phyloP scores from a whole-genome alignment of 2,113 vertebrate species.

The Poecilia latipinna region DNA sequence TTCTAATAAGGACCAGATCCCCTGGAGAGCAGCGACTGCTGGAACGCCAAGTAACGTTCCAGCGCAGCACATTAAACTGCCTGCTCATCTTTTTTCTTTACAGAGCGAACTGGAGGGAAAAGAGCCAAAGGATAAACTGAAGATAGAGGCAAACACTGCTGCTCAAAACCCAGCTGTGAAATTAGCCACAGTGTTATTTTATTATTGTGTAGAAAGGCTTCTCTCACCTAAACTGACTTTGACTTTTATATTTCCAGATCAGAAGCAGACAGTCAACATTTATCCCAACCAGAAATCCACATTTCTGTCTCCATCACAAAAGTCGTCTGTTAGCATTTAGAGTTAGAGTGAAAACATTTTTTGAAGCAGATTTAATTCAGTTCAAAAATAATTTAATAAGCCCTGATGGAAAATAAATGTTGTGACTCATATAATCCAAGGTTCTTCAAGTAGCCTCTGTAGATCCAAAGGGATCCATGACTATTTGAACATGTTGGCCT shows the following conservation, averaged over 20 bases:
- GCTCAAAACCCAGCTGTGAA: neutral
- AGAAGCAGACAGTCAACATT: neutral
- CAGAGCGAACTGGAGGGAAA: conserved; percentile 36
- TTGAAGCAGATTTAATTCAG: neutral
- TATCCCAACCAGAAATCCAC: neutral
- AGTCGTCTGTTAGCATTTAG: neutral
- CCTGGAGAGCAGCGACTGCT: neutral
- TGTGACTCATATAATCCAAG: no score
- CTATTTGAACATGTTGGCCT: no score
- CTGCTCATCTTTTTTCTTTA: conserved; percentile 36
- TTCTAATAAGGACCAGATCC: conserved; percentile 58
- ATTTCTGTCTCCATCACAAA: neutral
- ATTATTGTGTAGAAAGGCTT: neutral
- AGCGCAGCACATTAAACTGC: conserved; percentile 17
- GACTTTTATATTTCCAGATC: neutral
- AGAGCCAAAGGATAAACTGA: conserved; percentile 19
- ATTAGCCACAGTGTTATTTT: neutral
- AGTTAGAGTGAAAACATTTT: neutral
- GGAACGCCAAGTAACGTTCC: conserved; percentile 32
- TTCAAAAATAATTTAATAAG: neutral
- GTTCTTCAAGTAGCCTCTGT: no score
- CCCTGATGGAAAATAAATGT: no score
- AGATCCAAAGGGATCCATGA: no score
- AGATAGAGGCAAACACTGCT: conserved; percentile 43
- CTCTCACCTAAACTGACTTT: neutral